Percentiles rank a stretch among this genome's conserved stretches.
phyloP scores from a whole-genome alignment of 1,140 invertebrate species.

The Ruditapes philippinarum region DNA sequence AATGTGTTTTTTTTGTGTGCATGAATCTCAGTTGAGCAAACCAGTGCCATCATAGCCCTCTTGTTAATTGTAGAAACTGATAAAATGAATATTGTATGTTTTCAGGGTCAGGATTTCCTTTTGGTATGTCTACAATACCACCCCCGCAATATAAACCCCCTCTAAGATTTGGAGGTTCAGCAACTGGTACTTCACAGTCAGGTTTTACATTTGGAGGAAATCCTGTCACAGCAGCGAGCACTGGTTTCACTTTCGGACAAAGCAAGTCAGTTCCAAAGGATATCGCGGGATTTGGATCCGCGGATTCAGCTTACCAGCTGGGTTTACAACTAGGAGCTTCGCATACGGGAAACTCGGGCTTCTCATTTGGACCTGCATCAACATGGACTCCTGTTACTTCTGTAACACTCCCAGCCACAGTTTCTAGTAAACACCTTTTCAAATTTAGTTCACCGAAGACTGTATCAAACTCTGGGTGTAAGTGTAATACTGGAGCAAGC shows the following conservation, averaged over 20 bases:
- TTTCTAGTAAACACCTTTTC: too few relatives aligned
- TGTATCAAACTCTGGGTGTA: too few relatives aligned
- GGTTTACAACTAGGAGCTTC: neutral
- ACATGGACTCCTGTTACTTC: neutral
- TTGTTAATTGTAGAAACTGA: too few relatives aligned
- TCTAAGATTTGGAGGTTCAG: neutral
- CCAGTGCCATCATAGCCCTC: too few relatives aligned
- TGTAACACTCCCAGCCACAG: neutral
- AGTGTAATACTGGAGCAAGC: too few relatives aligned
- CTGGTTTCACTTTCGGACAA: neutral
- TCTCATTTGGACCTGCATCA: too few relatives aligned
- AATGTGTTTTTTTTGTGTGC: too few relatives aligned
- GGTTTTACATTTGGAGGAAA: neutral
- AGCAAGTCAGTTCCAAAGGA: neutral
- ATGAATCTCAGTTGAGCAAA: too few relatives aligned
- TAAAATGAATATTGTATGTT: too few relatives aligned
- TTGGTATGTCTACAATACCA: neutral
- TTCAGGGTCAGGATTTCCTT: neutral
- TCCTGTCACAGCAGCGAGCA: neutral
- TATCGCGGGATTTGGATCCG: neutral
- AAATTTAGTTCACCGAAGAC: too few relatives aligned
- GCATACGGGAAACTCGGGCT: neutral
- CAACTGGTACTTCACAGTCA: neutral
- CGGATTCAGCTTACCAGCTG: neutral
- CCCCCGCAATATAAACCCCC: neutral